phyloP scores from a whole-genome alignment of 2,113 vertebrate genomes.

The Scalopus aquaticus region DNA sequence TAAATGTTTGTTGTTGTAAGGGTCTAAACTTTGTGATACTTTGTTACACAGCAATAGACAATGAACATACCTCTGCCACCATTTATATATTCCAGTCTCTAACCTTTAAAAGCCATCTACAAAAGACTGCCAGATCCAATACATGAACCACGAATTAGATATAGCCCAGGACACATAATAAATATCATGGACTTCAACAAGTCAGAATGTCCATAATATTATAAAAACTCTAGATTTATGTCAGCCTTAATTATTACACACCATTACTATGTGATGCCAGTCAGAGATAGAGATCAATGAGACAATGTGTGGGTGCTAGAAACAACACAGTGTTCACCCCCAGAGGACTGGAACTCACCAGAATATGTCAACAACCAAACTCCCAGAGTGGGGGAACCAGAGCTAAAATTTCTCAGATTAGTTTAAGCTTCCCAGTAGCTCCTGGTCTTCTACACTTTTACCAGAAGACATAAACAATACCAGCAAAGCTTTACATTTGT shows the following conservation, averaged over 20 bases:
- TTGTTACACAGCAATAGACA: background rate
- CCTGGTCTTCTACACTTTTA: background rate
- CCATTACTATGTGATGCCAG: background rate
- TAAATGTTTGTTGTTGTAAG: background rate
- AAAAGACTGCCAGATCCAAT: background rate
- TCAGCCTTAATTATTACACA: background rate
- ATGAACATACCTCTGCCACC: background rate
- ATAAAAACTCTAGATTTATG: background rate
- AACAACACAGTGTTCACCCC: background rate
- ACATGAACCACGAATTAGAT: background rate
- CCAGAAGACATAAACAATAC: background rate
- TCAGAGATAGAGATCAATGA: background rate
- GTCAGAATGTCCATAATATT: background rate
- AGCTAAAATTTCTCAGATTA: background rate
- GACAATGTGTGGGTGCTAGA: background rate
- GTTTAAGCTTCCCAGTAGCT: background rate
- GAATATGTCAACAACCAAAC: background rate
- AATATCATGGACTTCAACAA: background rate
- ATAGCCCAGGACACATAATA: background rate
- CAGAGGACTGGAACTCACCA: background rate
- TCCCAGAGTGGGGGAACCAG: background rate
- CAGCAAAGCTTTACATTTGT: background rate
- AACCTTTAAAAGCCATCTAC: background rate
- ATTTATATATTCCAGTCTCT: background rate
- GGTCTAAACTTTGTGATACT: background rate